These are phyloP conservation scores for Nibea albiflora DNA, from an alignment of 2,113 vertebrate genomes.

Conservation along the genomic window DNA sequence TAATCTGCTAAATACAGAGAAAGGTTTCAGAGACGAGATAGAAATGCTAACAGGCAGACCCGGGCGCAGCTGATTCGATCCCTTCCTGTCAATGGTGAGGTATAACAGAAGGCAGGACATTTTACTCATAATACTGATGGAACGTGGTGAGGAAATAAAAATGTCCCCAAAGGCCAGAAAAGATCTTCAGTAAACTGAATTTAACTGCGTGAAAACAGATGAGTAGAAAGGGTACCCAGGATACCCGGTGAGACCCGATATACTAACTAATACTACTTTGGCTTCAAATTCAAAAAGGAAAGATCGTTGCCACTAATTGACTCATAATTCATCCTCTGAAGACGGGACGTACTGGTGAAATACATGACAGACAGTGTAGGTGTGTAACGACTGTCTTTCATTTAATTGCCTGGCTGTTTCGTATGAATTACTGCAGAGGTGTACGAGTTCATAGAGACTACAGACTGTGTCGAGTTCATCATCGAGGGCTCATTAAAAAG, in stretches of 20 bases:
- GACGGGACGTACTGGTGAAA: no score
- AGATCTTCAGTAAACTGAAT: not conserved
- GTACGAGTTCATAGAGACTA: no score
- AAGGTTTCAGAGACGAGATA: constrained; percentile 49
- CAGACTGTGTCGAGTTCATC: not conserved
- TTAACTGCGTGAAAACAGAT: not conserved
- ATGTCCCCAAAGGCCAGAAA: not conserved
- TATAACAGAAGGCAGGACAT: constrained; percentile 3
- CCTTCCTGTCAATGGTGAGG: not conserved
- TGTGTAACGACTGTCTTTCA: not conserved
- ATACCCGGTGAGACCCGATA: not conserved
- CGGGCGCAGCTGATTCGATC: constrained; percentile 20
- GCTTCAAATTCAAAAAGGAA: not conserved
- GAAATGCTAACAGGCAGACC: constrained; percentile 62
- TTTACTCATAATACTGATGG: constrained; percentile 29
- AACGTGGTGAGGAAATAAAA: not conserved
- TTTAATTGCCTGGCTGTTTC: no score
- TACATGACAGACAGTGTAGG: no score
- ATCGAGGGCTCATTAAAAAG: not conserved
- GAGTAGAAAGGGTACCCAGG: not conserved
- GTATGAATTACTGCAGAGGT: not conserved
- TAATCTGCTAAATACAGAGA: constrained; percentile 60
- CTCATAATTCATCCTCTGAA: not conserved
- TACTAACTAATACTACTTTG: no score
- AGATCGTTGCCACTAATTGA: no score